These are phyloP conservation scores for Perccottus glenii DNA, from an alignment of 2,113 vertebrate species.

Conservation along the genomic window DNA sequence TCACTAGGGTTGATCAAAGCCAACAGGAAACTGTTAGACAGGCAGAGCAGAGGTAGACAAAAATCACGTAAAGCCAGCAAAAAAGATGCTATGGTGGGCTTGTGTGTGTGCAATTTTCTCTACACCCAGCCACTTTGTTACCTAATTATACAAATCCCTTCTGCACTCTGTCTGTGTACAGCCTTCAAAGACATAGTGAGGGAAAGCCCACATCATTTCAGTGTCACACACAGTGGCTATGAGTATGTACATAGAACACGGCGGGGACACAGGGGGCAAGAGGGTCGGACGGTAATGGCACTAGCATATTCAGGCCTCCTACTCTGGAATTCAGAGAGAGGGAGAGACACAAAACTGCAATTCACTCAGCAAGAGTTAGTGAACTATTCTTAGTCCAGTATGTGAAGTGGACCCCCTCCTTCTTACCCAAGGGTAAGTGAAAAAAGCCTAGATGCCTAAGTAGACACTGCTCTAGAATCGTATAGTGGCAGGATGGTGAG, in stretches of 20 bases:
- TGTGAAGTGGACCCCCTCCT: slow-evolving; percentile 52
- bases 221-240: slow-evolving; percentile 24
- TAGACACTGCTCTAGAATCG: slow-evolving; percentile 25
- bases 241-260: slow-evolving; percentile 21
- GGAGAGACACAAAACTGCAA: slow-evolving; percentile 68
- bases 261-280: slow-evolving; percentile 38
- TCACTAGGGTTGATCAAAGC: slow-evolving; percentile 41
- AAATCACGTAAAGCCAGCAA: slow-evolving; percentile 12
- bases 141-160: slow-evolving; percentile 15
- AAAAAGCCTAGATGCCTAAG: slow-evolving; percentile 34
- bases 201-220: slow-evolving; percentile 38
- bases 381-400: slow-evolving; percentile 77
- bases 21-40: slow-evolving; percentile 15
- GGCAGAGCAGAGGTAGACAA: slow-evolving; percentile 14
- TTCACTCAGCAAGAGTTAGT: slow-evolving; percentile 62
- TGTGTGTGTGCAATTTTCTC: slow-evolving; percentile 19
- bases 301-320: slow-evolving; percentile 73
- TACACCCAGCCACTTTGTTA: slow-evolving; percentile 18
- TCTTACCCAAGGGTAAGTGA: slow-evolving; percentile 22
- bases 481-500: slow-evolving; percentile 25
- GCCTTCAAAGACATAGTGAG: slow-evolving; percentile 18
- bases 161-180: not conserved
- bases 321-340: slow-evolving; percentile 74
- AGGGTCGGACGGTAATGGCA: slow-evolving; percentile 59
- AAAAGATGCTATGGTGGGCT: slow-evolving; percentile 6